Evolutionary conservation across 2,797 vertebrate species (phyloP), one percentile per base, ranked within the genome.

Genomic region (Gymnocypris eckloni): DNA sequence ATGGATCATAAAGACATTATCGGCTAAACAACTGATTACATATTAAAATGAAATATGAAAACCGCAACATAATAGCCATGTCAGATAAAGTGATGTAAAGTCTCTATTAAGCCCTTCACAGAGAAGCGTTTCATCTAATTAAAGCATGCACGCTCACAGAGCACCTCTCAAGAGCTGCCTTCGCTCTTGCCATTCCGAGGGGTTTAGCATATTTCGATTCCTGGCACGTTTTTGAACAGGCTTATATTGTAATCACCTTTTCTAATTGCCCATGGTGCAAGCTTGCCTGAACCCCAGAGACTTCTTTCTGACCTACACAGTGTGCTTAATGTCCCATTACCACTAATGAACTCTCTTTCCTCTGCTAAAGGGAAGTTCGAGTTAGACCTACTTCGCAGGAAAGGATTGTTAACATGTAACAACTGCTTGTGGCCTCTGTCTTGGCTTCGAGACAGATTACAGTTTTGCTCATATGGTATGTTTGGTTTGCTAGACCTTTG

Each of bases 281-380:
- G 92, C 91, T 92, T 93, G 94, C 91, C 91, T 87, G 91, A 90
- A 91, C 94, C 93, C 92, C 83, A 87, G 93, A 95, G 94, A 94
- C 93, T 94, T 94, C 94, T 94, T 93, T 94, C 92, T 95, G 95
- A 95, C 94, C 95, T 94, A 88, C 86, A 91, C 88, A 88, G 86
- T 90, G 93, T 95, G 95, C 94, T 95, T 95, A 96, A 96, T 94
- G 93, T 93, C 93, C 93, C 93, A 94, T 96, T 95, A 95, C 93
- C 92, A 93, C 94, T 95, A 95, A 96, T 95, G 94, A 95, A 95
- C 93, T 94, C 92, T 92, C 93, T 93, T 90, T 92, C 88, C 92
- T 91, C 86, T 85, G 88, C 89, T 91, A 90, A 93, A 86, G 90
- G 91, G 90, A 87, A 92, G 88, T 87, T 91, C 86, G 88, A 92